These are phyloP conservation scores for Nomada ferruginata DNA, from an alignment of 2,888 invertebrate species.

Conservation along the genomic window DNA sequence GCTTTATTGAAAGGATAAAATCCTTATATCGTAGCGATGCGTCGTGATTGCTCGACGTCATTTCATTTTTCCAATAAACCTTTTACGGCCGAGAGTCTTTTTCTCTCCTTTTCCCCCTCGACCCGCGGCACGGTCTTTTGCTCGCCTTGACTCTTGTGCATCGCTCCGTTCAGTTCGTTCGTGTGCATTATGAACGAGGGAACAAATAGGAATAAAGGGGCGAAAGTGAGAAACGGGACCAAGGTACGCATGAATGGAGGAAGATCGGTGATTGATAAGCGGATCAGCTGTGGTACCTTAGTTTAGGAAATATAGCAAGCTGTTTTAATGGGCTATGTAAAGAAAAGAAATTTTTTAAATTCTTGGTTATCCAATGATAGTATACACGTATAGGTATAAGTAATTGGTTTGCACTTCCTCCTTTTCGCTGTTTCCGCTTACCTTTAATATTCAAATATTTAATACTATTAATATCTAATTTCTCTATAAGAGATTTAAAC, in stretches of 20 bases:
- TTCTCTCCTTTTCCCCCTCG: constrained; percentile 11
- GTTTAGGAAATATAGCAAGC: constrained; percentile 1
- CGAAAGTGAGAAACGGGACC: constrained; percentile 40
- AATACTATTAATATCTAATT: too few relatives aligned
- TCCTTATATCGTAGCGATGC: constrained; percentile 65
- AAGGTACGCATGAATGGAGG: constrained; percentile 18
- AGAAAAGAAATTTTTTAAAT: too few relatives aligned
- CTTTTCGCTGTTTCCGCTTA: too few relatives aligned
- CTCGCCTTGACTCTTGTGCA: background rate
- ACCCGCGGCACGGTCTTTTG: background rate
- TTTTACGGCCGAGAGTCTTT: constrained; percentile 50
- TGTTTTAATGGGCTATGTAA: too few relatives aligned
- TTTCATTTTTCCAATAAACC: constrained; percentile 70
- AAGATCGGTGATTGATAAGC: constrained; percentile 73
- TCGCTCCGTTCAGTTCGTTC: constrained; percentile 4
- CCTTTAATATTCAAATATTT: too few relatives aligned
- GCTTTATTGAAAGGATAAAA: constrained; percentile 65
- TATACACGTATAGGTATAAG: too few relatives aligned
- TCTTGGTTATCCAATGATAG: too few relatives aligned
- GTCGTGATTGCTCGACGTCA: constrained; percentile 65
- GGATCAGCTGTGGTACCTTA: constrained; percentile 77
- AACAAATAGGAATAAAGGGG: constrained; percentile 40
- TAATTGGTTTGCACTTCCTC: too few relatives aligned
- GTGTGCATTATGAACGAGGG: constrained; percentile 29
- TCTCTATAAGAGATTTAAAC: too few relatives aligned